phyloP scores from a whole-genome alignment of 1,140 invertebrate genomes.

The Anastrepha ludens region DNA sequence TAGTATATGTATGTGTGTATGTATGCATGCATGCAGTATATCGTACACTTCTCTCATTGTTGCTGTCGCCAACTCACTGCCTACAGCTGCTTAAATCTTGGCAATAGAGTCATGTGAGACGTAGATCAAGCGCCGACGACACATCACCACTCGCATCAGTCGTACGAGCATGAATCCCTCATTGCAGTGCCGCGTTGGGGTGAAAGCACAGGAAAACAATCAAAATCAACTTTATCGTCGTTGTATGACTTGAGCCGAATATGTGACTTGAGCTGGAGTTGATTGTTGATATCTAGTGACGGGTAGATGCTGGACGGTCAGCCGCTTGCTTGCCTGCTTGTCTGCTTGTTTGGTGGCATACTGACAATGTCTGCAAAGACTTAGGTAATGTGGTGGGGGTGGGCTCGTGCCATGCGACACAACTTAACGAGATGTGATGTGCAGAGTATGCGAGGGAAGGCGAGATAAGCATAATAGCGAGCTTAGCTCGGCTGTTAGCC shows the following conservation, averaged over 20 bases:
- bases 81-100: neutral
- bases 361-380: constrained; percentile 15
- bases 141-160: neutral
- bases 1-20: neutral
- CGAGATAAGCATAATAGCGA: neutral
- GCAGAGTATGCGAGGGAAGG: neutral
- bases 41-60: neutral
- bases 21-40: neutral
- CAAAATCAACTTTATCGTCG: constrained; percentile 37
- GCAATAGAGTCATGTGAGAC: constrained; percentile 19
- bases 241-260: neutral
- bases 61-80: neutral
- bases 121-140: neutral
- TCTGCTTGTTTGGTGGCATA: neutral
- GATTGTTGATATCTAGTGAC: neutral
- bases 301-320: neutral
- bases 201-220: constrained; percentile 36
- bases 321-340: neutral
- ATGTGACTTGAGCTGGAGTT: constrained; percentile 11
- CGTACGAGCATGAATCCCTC: neutral
- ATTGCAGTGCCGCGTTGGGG: constrained; percentile 2
- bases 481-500: neutral
- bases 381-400: neutral
- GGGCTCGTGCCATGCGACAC: neutral
- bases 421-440: constrained; percentile 21